These are phyloP conservation scores for Clarias batrachus DNA, from an alignment of 2,113 vertebrate genomes.

Conservation along the genomic window DNA sequence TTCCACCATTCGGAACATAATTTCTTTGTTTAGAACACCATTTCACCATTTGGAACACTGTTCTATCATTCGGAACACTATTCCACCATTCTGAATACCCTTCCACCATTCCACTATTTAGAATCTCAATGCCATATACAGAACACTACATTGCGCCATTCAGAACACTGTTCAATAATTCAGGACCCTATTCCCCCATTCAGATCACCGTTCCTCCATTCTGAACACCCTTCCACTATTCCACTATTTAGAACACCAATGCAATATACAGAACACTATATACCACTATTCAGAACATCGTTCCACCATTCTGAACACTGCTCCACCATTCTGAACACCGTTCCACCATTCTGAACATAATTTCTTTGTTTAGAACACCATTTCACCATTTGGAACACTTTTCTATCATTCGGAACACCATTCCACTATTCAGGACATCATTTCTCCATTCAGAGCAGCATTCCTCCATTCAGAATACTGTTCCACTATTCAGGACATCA, in stretches of 20 bases:
- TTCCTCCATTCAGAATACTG: neutral
- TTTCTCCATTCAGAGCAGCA: neutral
- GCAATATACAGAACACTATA: too few species aligned
- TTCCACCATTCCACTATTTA: too few species aligned
- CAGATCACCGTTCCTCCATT: neutral
- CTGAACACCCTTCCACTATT: neutral
- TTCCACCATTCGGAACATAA: too few species aligned
- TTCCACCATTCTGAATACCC: too few species aligned
- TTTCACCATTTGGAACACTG: too few species aligned
- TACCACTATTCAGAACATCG: neutral
- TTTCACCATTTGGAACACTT: neutral
- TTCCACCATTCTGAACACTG: neutral
- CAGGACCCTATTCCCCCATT: too few species aligned
- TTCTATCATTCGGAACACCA: neutral
- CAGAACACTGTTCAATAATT: too few species aligned
- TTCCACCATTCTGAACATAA: neutral
- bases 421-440: neutral
- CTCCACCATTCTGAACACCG: neutral
- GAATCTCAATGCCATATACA: too few species aligned
- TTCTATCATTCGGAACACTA: too few species aligned
- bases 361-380: neutral
- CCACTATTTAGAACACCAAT: neutral
- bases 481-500: neutral
- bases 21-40: too few species aligned
- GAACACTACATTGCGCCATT: too few species aligned